Evolutionary conservation across 2,797 vertebrate genomes (phyloP), one percentile per base, ranked within the genome.

Genomic region (Rhabdomys pumilio): DNA sequence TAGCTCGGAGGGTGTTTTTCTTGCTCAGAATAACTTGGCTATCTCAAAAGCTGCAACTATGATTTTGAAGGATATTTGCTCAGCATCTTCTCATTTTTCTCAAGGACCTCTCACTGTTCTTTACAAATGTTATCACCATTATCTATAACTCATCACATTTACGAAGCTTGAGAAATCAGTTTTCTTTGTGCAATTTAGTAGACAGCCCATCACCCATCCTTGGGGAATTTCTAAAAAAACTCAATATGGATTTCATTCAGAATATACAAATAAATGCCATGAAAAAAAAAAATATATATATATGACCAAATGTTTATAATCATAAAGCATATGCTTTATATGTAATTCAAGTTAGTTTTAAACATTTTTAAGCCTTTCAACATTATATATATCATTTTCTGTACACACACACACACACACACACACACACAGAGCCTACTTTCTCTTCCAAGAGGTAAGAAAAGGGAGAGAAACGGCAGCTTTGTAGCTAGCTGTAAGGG

Each of bases 381-480:
- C 90, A 91, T 96, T 92, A 73, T 55, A 90, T 55, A 90, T 55
- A 89, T 38, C 38, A 38, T 38, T 38, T 38, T 38, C 38, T 38
- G 38, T 38, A 38, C 38, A 63, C 61, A 63, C 63, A 65, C 61
- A 65, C 61, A 61, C 59, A 61, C 59, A 72, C 67, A 67, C 34
- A n/a, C 69, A 72, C 34, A 72, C 69, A 72, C 38, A 75, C 38
- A 41, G 1, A 13, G 44, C 47, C 31, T 86, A 31, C 38, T 96
- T 79, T 93, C 59, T 96, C 57, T 86, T 94, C 76, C 20, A 94
- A 97, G 96, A 97, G 91, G 80, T 92, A 93, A 98, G 90, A 96
- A 97, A 98, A 98, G 95, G 95, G 98, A 98, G 98, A 98, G 96
- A 98, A 97, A 98, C 80, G 97, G 91, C 93, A 97, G 96, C 97